Evolutionary conservation across 2,888 invertebrate genomes (phyloP), one percentile per base, ranked within the genome.

Genomic region (Odontomyia ornata): DNA sequence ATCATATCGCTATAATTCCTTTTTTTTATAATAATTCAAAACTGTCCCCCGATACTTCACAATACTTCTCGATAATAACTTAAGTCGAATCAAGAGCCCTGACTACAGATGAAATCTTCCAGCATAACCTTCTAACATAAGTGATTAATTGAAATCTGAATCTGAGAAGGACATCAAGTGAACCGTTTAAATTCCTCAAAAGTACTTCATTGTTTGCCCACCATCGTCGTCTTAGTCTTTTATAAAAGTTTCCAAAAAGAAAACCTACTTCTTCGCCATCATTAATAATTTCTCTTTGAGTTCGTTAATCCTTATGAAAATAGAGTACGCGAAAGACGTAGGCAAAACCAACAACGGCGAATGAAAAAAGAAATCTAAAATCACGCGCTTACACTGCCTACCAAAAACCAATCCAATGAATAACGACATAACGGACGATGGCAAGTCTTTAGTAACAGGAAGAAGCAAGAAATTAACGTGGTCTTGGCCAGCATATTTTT

Each of bases 281-380:
- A 73, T 73, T 73, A 73, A 73, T 73, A 73, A 73, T 73, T 73
- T 73, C 73, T 73, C 73, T 73, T 73, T 73, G 73, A 73, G 57
- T 73, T 73, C 57, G 21, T 73, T 73, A 73, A 73, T 73, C 73
- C 60, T 73, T 73, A 73, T 11, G 73, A 57, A 73, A 73, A 73
- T 43, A 57, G 73, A 36, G 28, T 57, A 13, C n/a, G 47, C n/a
- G 21, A 5, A 73, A 73, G 57, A 73, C 23, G 23, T 47, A 11
- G 73, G 23, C 73, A 15, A 13, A 60, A 36, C 36, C 36, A 36
- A 36, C 36, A 36, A 9, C 36, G 9, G 36, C 36, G 9, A 36
- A 3, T 9, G 36, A n/a, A 73, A n/a, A 23, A 60, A 60, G 27
- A 57, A 36, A 57, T 23, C 69, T 27, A 13, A 69, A 64, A 64